Evolutionary conservation across 2,888 invertebrate species (phyloP).

Genomic region (Odontothrips loti): DNA sequence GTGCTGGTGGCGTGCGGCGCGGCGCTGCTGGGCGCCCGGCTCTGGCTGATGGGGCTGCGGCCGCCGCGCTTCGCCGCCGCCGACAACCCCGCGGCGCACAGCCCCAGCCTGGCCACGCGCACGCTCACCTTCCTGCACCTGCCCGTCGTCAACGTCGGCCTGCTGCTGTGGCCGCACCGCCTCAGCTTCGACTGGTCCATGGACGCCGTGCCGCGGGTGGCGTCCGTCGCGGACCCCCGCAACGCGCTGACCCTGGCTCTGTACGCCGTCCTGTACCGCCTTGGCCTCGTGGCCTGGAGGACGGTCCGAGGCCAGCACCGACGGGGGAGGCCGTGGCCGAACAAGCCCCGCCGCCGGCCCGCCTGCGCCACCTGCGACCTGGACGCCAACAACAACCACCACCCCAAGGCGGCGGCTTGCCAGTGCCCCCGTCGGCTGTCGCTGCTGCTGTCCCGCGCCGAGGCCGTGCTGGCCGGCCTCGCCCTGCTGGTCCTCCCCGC

Average conservation of each 20-base stretch:
- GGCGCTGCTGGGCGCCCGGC: slow-evolving; percentile 66
- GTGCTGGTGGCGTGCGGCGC: slow-evolving; percentile 63
- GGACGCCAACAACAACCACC: slow-evolving; percentile 33
- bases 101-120: slow-evolving; percentile 71
- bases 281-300: slow-evolving; percentile 32
- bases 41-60: slow-evolving; percentile 67
- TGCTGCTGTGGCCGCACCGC: slow-evolving; percentile 78
- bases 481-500: slow-evolving; percentile 82
- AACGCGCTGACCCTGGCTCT: slow-evolving; percentile 71
- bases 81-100: slow-evolving; percentile 90
- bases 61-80: slow-evolving; percentile 82
- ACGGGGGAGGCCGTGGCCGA: slow-evolving; percentile 32
- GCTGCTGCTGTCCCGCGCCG: slow-evolving; percentile 38
- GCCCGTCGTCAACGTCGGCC: slow-evolving; percentile 82
- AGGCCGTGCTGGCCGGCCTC: slow-evolving; percentile 58
- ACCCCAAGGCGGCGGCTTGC: slow-evolving; percentile 47
- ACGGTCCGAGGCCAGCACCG: slow-evolving; percentile 32
- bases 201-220: slow-evolving; percentile 87
- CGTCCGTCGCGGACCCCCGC: slow-evolving; percentile 68
- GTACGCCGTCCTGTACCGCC: slow-evolving; percentile 52
- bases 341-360: slow-evolving; percentile 27
- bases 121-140: slow-evolving; percentile 85
- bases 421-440: not conserved
- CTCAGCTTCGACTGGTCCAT: slow-evolving; percentile 98
- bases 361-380: slow-evolving; percentile 38